These are phyloP conservation scores for Pipistrellus pipistrellus DNA, from an alignment of 2,797 vertebrate genomes.

Conservation along the genomic window DNA sequence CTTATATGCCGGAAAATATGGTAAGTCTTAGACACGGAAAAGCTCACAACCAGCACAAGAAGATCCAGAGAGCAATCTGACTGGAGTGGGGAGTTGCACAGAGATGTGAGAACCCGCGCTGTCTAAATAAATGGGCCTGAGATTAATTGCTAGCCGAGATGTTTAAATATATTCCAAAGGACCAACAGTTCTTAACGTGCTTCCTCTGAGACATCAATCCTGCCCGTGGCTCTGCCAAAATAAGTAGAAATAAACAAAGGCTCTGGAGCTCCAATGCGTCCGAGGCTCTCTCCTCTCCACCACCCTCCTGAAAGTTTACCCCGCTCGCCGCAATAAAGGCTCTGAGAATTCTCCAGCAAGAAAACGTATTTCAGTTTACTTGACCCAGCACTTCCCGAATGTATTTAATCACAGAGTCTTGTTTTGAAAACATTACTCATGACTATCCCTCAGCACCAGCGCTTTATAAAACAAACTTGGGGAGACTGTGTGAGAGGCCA, in stretches of 20 bases:
- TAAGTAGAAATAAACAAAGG: constrained; percentile 66
- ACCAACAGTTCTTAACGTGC: constrained; percentile 59
- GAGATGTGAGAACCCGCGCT: constrained; percentile 50
- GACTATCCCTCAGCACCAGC: constrained; percentile 11
- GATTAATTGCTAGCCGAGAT: constrained; percentile 65
- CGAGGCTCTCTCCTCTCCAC: neutral
- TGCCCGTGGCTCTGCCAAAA: constrained; percentile 63
- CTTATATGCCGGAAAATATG: no score
- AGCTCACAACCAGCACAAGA: neutral
- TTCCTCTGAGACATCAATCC: constrained; percentile 75
- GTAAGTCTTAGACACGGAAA: neutral
- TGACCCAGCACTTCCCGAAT: constrained; percentile 8
- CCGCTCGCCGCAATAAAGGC: neutral
- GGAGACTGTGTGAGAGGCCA: neutral
- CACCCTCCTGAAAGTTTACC: constrained; percentile 27
- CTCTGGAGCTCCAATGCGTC: constrained; percentile 13
- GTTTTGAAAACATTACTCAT: constrained; percentile 67
- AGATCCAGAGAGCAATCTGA: neutral
- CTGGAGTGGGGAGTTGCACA: neutral
- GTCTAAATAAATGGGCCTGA: constrained; percentile 69
- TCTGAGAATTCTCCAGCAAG: neutral
- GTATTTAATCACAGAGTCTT: constrained; percentile 16
- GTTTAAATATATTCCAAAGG: constrained; percentile 72
- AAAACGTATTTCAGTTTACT: constrained; percentile 14
- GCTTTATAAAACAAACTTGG: constrained; percentile 59